A percentile compares a stretch with the other conserved stretches of the same genome.
Evolutionary conservation across 2,888 invertebrate species (phyloP).

Genomic region (Drosophila niveifrons): DNA sequence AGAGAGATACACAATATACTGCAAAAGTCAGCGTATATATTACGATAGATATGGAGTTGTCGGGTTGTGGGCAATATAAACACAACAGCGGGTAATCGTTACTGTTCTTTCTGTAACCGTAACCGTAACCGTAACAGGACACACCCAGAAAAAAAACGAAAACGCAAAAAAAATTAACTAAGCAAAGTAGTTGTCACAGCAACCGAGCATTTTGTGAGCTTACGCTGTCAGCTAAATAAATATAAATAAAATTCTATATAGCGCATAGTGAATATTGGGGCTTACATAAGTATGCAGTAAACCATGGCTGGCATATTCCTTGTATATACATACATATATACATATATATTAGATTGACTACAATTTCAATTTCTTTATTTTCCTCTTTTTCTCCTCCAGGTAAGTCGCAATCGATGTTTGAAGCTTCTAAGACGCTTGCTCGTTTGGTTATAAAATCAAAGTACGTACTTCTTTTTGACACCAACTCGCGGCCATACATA

Average conservation of each 20-base stretch:
- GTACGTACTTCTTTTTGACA: conserved; percentile 73
- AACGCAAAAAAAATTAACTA: conserved; percentile 8
- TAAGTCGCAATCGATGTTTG: conserved; percentile 58
- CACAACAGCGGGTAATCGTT: conserved; percentile 24
- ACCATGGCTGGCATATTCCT: conserved; percentile 4
- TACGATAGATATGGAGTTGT: conserved; percentile 17
- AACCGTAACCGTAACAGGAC: conserved; percentile 32
- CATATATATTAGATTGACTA: conserved; percentile 62
- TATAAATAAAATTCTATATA: conserved; percentile 49
- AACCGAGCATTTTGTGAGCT: conserved; percentile 57
- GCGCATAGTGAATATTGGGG: conserved; percentile 1
- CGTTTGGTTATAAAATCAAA: conserved; percentile 77
- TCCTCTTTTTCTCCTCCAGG: conserved; percentile 58
- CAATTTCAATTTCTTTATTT: conserved; percentile 72
- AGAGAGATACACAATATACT: conserved; percentile 20
- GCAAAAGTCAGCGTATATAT: conserved; percentile 17
- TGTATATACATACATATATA: no score
- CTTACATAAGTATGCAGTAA: conserved; percentile 7
- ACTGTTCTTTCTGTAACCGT: not conserved
- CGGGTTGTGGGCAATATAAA: conserved; percentile 26
- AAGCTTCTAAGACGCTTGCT: conserved; percentile 54
- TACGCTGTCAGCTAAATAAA: conserved; percentile 68
- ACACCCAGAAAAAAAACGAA: conserved; percentile 39
- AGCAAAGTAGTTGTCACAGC: conserved; percentile 68
- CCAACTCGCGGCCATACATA: conserved; percentile 33